These are phyloP conservation scores for Ptychoptera albimana DNA, from an alignment of 2,888 invertebrate species.

Conservation along the genomic window DNA sequence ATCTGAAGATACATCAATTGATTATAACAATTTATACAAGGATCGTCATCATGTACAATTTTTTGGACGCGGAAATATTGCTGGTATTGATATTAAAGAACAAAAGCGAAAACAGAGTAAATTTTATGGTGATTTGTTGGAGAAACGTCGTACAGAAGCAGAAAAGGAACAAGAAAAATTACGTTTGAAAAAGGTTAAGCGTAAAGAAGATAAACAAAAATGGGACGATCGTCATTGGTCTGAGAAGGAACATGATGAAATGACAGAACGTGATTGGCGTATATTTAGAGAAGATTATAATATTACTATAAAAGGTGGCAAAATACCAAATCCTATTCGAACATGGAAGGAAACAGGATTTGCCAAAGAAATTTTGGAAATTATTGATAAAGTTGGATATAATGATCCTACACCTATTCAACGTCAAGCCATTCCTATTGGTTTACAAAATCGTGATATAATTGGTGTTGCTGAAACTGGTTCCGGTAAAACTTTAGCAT, in stretches of 20 bases:
- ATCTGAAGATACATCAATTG: slow-evolving; percentile 93
- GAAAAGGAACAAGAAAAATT: slow-evolving; percentile 95
- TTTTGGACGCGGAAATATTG: slow-evolving; percentile 93
- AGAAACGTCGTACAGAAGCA: slow-evolving; percentile 86
- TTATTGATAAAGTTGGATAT: slow-evolving; percentile 88
- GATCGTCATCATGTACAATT: slow-evolving; percentile 95
- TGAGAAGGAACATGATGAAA: slow-evolving; percentile 82
- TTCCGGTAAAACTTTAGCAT: slow-evolving; percentile 96
- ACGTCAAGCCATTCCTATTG: slow-evolving; percentile 97
- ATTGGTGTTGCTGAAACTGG: slow-evolving; percentile 99
- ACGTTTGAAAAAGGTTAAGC: slow-evolving; percentile 78
- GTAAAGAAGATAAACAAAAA: slow-evolving; percentile 93
- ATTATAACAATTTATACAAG: slow-evolving; percentile 94
- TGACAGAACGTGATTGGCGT: slow-evolving; percentile 99
- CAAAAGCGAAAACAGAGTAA: slow-evolving; percentile 90
- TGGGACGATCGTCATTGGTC: slow-evolving; percentile 99
- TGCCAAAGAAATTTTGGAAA: slow-evolving; percentile 78
- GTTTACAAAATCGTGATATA: slow-evolving; percentile 84
- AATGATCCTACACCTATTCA: slow-evolving; percentile 99
- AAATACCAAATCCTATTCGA: slow-evolving; percentile 89
- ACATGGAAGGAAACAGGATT: slow-evolving; percentile 90
- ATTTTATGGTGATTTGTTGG: slow-evolving; percentile 91
- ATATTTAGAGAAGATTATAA: slow-evolving; percentile 99
- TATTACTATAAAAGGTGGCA: slow-evolving; percentile 94
- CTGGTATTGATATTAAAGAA: slow-evolving; percentile 95